Evolutionary conservation across 2,888 invertebrate species (phyloP).

Genomic region (Alloplasta piceator): DNA sequence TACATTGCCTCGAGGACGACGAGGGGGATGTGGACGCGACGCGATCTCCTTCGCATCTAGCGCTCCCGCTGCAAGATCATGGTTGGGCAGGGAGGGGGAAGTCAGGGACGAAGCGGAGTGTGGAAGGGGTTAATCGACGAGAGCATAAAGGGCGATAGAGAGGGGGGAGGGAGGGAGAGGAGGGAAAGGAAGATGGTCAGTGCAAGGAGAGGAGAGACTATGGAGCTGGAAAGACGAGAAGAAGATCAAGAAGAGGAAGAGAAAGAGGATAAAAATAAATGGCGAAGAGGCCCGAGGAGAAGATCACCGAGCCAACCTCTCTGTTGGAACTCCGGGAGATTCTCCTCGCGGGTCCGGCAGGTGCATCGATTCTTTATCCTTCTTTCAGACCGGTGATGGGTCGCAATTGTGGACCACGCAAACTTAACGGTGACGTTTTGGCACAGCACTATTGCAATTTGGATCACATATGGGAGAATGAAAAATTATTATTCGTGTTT

Average conservation of each 20-base stretch:
- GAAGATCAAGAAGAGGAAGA: slow-evolving; percentile 55
- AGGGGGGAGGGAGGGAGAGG: slow-evolving; percentile 53
- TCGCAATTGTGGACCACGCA: no score
- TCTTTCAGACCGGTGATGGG: slow-evolving; percentile 18
- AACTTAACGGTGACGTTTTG: no score
- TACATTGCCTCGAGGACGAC: slow-evolving; percentile 80
- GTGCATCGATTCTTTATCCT: slow-evolving; percentile 72
- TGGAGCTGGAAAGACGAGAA: slow-evolving; percentile 32
- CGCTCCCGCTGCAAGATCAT: slow-evolving; percentile 52
- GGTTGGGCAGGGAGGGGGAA: slow-evolving; percentile 37
- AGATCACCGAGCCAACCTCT: slow-evolving; percentile 38
- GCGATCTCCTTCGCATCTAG: slow-evolving; percentile 58
- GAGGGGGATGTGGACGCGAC: slow-evolving; percentile 63
- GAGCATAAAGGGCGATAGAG: slow-evolving; percentile 60
- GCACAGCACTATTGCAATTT: no score
- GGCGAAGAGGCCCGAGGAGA: slow-evolving; percentile 69
- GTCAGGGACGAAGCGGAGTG: slow-evolving; percentile 38
- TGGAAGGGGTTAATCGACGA: slow-evolving; percentile 64
- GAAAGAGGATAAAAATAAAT: slow-evolving; percentile 69
- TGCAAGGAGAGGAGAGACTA: slow-evolving; percentile 46
- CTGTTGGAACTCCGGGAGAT: slow-evolving; percentile 57
- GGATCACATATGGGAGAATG: no score
- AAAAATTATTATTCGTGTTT: no score
- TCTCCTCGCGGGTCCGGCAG: slow-evolving; percentile 73
- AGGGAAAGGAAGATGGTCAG: slow-evolving; percentile 35